Conservation (phyloP, 37 sponge, comb jelly and placozoan genomes). For the Geodia barretti region DNA sequence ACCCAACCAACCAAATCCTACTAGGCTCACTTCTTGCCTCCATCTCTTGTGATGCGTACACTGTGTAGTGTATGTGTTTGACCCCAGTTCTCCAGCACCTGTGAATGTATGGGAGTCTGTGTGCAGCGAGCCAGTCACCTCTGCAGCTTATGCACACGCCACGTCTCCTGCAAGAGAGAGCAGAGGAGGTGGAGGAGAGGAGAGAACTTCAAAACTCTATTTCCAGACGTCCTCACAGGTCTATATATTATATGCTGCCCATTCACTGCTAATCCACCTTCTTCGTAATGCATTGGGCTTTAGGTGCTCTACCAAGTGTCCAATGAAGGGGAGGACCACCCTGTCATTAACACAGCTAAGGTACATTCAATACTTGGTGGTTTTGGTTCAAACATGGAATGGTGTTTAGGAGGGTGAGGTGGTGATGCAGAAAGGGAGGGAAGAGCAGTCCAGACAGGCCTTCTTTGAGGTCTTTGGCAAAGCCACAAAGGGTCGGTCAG, state of each 20-base stretch:
- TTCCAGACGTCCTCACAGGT: neutral
- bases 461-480: slow-evolving; percentile 59
- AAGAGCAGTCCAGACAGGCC: neutral
- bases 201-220: neutral
- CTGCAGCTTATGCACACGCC: slow-evolving; percentile 53
- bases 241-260: too few species aligned
- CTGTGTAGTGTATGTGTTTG: slow-evolving; percentile 65
- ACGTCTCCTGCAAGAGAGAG: neutral
- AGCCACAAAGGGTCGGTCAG: neutral
- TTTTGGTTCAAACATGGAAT: neutral
- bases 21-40: too few species aligned
- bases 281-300: too few species aligned
- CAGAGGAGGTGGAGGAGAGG: neutral
- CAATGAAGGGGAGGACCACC: neutral
- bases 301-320: neutral
- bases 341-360: neutral
- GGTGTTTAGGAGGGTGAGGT: neutral
- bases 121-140: slow-evolving; percentile 12
- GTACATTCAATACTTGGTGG: neutral
- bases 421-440: neutral
- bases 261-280: neutral
- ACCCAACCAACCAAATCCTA: neutral
- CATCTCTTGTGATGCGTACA: too few species aligned
- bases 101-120: slow-evolving; percentile 35
- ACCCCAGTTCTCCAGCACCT: slow-evolving; percentile 46